Base-by-base conservation (phyloP, 2,888 invertebrate species). In the Atrina japonica region DNA sequence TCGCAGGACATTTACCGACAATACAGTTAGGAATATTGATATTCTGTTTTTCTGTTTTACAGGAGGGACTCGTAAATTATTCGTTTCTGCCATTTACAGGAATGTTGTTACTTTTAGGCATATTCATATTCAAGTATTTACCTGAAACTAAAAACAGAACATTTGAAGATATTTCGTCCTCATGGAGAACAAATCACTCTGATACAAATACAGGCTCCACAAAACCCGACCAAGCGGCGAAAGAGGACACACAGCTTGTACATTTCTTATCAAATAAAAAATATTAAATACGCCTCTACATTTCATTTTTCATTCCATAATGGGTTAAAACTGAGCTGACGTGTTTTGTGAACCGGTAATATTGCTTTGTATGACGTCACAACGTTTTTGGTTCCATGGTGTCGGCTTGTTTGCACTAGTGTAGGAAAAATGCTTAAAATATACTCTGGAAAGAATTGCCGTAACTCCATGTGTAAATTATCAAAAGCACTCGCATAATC, bases 61-160 rank as follows among this genome's bases (percentile, higher is more conserved):
- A 88, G 88, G 70, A 65, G 21, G 87, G 81, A 2, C 75, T 88
- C 7, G 75, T 78, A 3, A 69, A 84, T 59, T 88, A 84, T 71
- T 88, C 90, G 49, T 91, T 91, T 77, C 73, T 91, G 11, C 91
- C 91, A 92, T 99, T 99, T 94, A 97, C 97, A 93, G 95, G 95
- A 91, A 95, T 97, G 92, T 94, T 99, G 92, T 96, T 96, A 1
- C 1, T 87, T 0, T 88, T 86, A 64, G 97, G 97, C 96, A 95
- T 97, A 92, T 99, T 99, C 94, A 97, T 98, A 81, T 98, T 96
- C 92, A 96, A 96, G 93, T 97, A 96, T 93, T 97, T 99, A 92
- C 99, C 99, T 90, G 99, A 99, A 94, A 99, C 98, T 86, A 98
- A 97, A 93, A 97, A 97, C 92, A 96, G 96, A 92, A 94, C 95